Evolutionary conservation across 2,113 vertebrate genomes (phyloP).

Genomic region (Oncorhynchus clarkii): DNA sequence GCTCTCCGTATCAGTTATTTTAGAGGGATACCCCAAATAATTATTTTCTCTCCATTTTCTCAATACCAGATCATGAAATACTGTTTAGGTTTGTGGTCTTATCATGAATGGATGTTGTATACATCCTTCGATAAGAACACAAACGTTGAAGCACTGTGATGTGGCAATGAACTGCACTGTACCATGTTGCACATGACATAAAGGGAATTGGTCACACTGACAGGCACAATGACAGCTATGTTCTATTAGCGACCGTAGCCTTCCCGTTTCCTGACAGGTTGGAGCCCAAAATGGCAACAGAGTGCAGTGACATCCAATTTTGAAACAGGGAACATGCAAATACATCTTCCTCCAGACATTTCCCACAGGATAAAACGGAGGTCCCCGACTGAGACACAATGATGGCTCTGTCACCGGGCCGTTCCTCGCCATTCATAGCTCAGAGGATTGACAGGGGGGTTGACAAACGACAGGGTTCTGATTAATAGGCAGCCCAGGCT

Average conservation of each 20-base stretch:
- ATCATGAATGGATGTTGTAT: too few species aligned
- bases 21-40: too few species aligned
- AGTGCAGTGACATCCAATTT: constrained; percentile 37
- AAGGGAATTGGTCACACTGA: constrained; percentile 25
- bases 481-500: background rate
- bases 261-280: constrained; percentile 27
- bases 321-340: constrained; percentile 17
- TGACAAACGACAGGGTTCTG: background rate
- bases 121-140: background rate
- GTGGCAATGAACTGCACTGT: background rate
- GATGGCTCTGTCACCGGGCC: background rate
- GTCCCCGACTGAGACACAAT: constrained; percentile 33
- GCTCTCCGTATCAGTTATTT: too few species aligned
- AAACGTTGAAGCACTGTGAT: background rate
- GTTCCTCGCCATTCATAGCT: background rate
- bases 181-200: constrained; percentile 18
- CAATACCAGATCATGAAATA: too few species aligned
- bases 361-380: constrained; percentile 25
- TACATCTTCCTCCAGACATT: constrained; percentile 40
- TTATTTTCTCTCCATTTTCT: too few species aligned
- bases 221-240: constrained; percentile 3
- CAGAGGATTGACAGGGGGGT: background rate
- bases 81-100: too few species aligned
- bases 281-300: constrained; percentile 23
- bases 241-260: constrained; percentile 16